phyloP scores from a whole-genome alignment of 2,113 vertebrate species.

The Mesoclemmys tuberculata region DNA sequence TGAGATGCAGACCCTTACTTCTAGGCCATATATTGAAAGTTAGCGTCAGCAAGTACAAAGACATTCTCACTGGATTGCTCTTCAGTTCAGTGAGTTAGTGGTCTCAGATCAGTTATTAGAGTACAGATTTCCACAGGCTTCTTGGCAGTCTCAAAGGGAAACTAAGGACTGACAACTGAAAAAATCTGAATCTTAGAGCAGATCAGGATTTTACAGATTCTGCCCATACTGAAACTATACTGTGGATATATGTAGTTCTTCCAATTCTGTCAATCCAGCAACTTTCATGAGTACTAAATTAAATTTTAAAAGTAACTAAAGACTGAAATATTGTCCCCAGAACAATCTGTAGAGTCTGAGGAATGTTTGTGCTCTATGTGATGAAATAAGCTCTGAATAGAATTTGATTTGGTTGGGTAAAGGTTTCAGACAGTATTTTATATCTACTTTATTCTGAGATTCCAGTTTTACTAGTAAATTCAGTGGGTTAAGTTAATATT shows the following conservation, averaged over 20 bases:
- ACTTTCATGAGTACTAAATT: background rate
- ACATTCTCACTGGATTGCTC: background rate
- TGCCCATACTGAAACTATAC: background rate
- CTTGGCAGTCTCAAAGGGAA: background rate
- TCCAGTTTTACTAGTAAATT: background rate
- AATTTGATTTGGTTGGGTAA: background rate
- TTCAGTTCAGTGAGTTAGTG: background rate
- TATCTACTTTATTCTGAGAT: accelerated
- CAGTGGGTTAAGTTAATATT: too few relatives aligned
- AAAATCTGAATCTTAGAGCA: background rate
- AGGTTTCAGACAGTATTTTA: background rate
- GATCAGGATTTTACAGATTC: background rate
- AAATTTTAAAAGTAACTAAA: background rate
- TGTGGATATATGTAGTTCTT: background rate
- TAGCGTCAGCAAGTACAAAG: background rate
- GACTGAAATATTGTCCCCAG: background rate
- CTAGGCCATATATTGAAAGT: background rate
- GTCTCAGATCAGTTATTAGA: background rate
- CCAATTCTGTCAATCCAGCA: background rate
- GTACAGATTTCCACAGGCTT: background rate
- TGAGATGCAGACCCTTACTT: background rate
- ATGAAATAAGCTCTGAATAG: accelerated
- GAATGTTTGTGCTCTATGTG: background rate
- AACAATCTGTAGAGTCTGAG: background rate
- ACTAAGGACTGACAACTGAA: background rate